Evolutionary conservation across 1,140 invertebrate species (phyloP).

Genomic region (Varroa destructor): DNA sequence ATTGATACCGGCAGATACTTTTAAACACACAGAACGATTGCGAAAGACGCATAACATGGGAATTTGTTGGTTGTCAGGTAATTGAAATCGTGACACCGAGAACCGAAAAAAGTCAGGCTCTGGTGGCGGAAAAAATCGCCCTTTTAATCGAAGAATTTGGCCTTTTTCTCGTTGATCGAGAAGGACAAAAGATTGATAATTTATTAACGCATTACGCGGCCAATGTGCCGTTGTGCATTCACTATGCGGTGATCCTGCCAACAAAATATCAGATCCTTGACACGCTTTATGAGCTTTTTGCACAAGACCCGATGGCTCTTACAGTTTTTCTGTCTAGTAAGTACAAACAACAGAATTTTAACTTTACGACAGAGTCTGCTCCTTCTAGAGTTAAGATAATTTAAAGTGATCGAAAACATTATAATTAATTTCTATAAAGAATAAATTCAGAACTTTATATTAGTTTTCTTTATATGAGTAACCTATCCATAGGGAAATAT

Average conservation of each 20-base stretch:
- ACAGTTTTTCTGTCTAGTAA: conserved; percentile 15
- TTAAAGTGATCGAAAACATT: too few species aligned
- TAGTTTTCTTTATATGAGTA: too few species aligned
- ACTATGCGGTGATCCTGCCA: conserved; percentile 33
- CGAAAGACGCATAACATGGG: background rate
- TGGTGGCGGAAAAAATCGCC: conserved; percentile 8
- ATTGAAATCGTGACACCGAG: conserved; percentile 18
- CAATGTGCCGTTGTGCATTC: conserved; percentile 36
- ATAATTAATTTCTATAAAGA: too few species aligned
- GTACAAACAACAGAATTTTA: background rate
- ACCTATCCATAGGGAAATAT: too few species aligned
- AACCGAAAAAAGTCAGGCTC: conserved; percentile 17
- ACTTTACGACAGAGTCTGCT: too few species aligned
- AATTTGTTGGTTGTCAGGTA: background rate
- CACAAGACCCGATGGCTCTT: conserved; percentile 36
- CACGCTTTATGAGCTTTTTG: conserved; percentile 43
- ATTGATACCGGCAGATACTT: too few species aligned
- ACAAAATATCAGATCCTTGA: conserved; percentile 43
- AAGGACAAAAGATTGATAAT: conserved; percentile 25
- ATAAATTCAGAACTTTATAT: too few species aligned
- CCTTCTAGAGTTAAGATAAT: too few species aligned
- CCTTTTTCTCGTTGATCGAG: conserved; percentile 4
- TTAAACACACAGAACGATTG: too few species aligned
- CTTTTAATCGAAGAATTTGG: conserved; percentile 18
- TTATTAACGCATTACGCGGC: conserved; percentile 34